Conservation (phyloP, 2,113 vertebrate genomes). For the Cyprinodon tularosa region DNA sequence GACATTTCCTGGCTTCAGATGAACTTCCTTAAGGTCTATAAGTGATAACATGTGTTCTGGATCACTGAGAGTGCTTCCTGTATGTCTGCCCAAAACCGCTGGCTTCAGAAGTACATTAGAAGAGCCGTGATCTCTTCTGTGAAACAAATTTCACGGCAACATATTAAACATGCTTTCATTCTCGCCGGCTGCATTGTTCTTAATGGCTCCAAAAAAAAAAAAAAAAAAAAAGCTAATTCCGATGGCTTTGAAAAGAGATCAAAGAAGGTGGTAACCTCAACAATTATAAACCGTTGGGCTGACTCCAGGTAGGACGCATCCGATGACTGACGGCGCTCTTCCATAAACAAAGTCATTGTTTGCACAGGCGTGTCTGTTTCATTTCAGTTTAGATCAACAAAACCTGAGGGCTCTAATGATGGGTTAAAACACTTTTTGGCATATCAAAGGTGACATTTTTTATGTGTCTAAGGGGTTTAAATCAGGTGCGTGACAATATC, state of each 20-base stretch:
- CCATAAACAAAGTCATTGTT: slow-evolving; percentile 4
- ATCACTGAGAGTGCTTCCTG: not conserved
- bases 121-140: not conserved
- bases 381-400: not conserved
- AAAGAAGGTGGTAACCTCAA: not conserved
- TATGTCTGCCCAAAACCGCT: not conserved
- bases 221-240: not conserved
- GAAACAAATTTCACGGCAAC: not conserved
- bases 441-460: not conserved
- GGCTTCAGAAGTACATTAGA: not conserved
- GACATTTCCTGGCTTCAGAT: slow-evolving; percentile 38
- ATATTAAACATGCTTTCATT: not conserved
- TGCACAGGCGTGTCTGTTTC: slow-evolving; percentile 4
- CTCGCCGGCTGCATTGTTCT: not conserved
- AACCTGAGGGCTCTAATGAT: not conserved
- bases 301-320: slow-evolving; percentile 3
- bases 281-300: not conserved
- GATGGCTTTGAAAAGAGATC: not conserved
- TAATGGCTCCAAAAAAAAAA: not conserved
- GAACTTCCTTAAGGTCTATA: slow-evolving; percentile 15
- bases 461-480: slow-evolving; percentile 5
- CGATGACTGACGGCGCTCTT: not conserved
- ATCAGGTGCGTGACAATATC: slow-evolving; percentile 1
- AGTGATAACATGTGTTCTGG: not conserved
- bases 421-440: not conserved